phyloP scores from a whole-genome alignment of 2,888 invertebrate genomes.

The Tillus elongatus region DNA sequence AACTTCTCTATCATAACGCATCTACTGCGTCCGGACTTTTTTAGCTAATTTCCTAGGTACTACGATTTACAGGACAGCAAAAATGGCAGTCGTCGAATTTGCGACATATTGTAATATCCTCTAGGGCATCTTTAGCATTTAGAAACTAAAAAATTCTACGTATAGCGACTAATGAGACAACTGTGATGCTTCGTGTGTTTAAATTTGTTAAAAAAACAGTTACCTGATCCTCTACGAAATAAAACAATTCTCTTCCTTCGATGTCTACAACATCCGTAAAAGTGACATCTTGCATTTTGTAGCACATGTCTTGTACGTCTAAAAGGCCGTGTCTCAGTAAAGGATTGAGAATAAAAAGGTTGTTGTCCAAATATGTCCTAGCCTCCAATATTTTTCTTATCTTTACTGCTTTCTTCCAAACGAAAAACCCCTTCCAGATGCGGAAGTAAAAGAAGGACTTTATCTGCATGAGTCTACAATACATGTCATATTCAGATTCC shows the following conservation, averaged over 20 bases:
- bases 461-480: conserved; percentile 65
- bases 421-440: conserved; percentile 53
- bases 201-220: conserved; percentile 6
- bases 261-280: conserved; percentile 50
- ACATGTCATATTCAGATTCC: conserved; percentile 76
- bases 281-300: conserved; percentile 51
- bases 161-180: too few relatives aligned
- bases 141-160: too few relatives aligned
- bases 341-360: conserved; percentile 65
- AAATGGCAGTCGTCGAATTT: too few relatives aligned
- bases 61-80: too few relatives aligned
- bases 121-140: too few relatives aligned
- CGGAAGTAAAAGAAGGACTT: conserved; percentile 60
- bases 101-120: too few relatives aligned
- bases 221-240: conserved; percentile 64
- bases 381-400: conserved; percentile 52
- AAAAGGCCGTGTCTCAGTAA: conserved; percentile 63
- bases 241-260: conserved; percentile 52
- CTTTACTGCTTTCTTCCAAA: conserved; percentile 26
- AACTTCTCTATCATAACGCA: too few relatives aligned
- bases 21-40: too few relatives aligned
- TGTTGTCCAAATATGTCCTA: conserved; percentile 51
- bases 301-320: conserved; percentile 59
- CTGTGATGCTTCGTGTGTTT: too few relatives aligned
- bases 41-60: too few relatives aligned